Base-by-base conservation (phyloP, 2,113 vertebrate genomes). In the Spea bombifrons region DNA sequence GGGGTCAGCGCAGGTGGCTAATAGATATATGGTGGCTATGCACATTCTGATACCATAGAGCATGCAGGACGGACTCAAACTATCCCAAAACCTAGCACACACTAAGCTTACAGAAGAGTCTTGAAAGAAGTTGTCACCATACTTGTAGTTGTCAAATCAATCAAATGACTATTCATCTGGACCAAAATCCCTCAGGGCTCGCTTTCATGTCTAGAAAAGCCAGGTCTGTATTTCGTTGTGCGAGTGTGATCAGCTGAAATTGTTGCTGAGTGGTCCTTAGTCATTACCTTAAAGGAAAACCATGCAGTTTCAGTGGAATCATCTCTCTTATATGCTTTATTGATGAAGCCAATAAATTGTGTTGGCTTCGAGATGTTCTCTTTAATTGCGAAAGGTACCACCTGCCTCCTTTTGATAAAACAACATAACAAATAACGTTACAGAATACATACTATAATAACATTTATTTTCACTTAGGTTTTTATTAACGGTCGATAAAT, bases 131-230 rank as follows among this genome's bases (percentile, higher is more conserved):
- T 74, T 80, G 78, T 80, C 71, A 80, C 71, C 71, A 8, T 74
- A 80, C 71, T 80, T 80, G 78, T 80, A 80, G 64, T 50, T 80
- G 71, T 80, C 78, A 80, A 74, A 80, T 80, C 78, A 80, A 80
- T 80, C 78, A 80, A 68, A 74, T 15, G 16, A 57, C 53, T 57
- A 74, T 52, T 80, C 78, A 80, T 66, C 71, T 80, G 78, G 78
- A 74, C 78, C 78, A 74, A 59, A 74, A 48, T 30, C 64, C 71
- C 64, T 16, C 4, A 61, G 78, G 78, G 64, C 66, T 74, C 30
- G 67, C 78, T 80, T 80, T 80, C 78, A 80, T 80, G 78, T 74
- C 59, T 64, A 65, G 61, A 72, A 78, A 65, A 66, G 53, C 52
- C 75, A 49, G 66, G 16, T 59, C 45, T 48, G 71, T 64, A 68